Conservation (phyloP, 2,113 vertebrate species). For the Empidonax traillii region DNA sequence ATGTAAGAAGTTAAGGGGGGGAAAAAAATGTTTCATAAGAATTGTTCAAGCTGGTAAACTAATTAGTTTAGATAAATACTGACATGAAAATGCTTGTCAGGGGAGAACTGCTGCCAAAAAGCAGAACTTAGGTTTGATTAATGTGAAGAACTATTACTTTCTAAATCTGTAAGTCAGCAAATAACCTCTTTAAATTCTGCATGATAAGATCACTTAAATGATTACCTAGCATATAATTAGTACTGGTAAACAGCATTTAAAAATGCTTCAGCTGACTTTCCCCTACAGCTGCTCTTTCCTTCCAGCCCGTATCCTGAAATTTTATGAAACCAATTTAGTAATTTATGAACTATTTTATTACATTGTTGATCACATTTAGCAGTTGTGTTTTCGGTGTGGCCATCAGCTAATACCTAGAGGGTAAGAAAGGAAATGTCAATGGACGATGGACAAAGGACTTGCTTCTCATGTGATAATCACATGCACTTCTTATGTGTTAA, state of each 20-base stretch:
- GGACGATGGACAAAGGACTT: neutral
- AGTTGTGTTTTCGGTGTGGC: neutral
- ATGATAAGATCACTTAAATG: neutral
- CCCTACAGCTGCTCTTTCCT: neutral
- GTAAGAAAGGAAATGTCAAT: neutral
- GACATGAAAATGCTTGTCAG: slow-evolving; percentile 56
- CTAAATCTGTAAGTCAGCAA: slow-evolving; percentile 30
- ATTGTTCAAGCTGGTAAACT: slow-evolving; percentile 46
- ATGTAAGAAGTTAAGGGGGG: neutral
- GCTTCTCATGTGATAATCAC: neutral
- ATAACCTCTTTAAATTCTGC: slow-evolving; percentile 16
- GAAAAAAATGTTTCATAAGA: neutral
- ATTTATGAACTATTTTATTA: neutral
- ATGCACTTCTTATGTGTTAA: neutral
- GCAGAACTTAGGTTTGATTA: slow-evolving; percentile 2
- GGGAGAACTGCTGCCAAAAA: slow-evolving; percentile 28
- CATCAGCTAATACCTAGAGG: neutral
- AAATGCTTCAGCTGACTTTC: neutral
- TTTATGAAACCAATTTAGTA: neutral
- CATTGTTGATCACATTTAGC: neutral
- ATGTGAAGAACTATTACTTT: slow-evolving; percentile 18
- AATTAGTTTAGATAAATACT: slow-evolving; percentile 59
- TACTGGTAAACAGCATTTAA: neutral
- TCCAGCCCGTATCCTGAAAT: neutral
- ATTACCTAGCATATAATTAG: slow-evolving; percentile 21